Base-by-base conservation (phyloP, 2,113 vertebrate species). In the Climacteris rufus region DNA sequence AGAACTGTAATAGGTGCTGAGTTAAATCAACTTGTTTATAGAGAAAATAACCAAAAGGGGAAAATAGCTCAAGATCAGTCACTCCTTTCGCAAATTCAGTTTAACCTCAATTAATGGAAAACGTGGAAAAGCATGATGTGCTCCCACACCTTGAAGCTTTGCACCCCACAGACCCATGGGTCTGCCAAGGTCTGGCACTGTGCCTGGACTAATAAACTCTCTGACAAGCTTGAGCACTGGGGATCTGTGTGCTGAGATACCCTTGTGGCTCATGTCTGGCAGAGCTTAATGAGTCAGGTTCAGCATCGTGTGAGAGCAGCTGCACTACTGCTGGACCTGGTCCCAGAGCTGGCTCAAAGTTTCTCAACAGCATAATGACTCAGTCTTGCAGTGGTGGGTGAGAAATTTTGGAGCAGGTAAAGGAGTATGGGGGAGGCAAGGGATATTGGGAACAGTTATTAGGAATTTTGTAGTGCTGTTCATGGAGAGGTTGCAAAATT, bases 301-400 rank as follows among this genome's bases (percentile, higher is more conserved):
- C 71, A 87, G 91, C 93, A 63, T 92, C 72, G 52, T 95, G 95
- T 94, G 89, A 92, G 89, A 93, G 90, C 96, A 97, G 95, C 96
- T 96, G 94, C 71, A 37, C 80, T 77, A 82, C 76, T 81, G 89
- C 93, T 96, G 95, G 96, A 96, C 72, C 39, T 1, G 6, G 42
- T 94, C 96, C 96, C 94, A 90, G 96, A 87, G 60, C 95, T 92
- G 80, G 89, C 96, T 97, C 66, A 53, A 75, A 94, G 80, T 90
- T 93, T 83, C 83, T 94, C 89, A 83, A 79, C 83, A 92, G 72
- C 30, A 23, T 86, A 93, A 90, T 96, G 94, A 89, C 80, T 97
- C 89, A 94, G 91, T 91, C 76, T 90, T 94, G 91, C 91, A 94
- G 89, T 54, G 93, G 56, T 90, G 89, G 76, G 68, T 93, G 93